Evolutionary conservation across 1,140 invertebrate genomes (phyloP), one percentile per base, ranked within the genome.

Genomic region (Heterodera carotae): DNA sequence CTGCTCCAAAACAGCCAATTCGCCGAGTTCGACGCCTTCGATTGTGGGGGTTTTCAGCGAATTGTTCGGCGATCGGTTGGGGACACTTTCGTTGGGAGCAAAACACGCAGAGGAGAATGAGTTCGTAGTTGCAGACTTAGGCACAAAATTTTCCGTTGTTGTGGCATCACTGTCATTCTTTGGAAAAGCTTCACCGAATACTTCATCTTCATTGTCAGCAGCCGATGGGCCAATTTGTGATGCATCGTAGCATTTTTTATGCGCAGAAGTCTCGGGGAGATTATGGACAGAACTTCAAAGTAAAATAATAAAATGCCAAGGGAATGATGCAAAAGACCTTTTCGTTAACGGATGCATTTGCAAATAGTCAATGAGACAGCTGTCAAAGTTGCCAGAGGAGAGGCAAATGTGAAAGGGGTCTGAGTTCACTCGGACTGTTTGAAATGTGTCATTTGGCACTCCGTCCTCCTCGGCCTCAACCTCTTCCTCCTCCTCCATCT

Each of bases 401-500:
- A 86, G 75, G n/a, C 72, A 82, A 64, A 86, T 87, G 64, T 83
- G 76, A 15, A 68, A 75, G 5, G 84, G 85, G 71, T 86, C 82
- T 2, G 77, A 56, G 56, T 84, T 74, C 22, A 87, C 73, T 25
- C 84, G 74, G 34, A 86, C 85, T 15, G 80, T 82, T 67, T 78
- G 82, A 31, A 39, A 53, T 48, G 36, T 81, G 18, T 56, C 33
- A 25, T 77, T 68, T 2, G 33, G 75, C 31, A 66, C 53, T 22
- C 71, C 76, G 64, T 56, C 82, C 36, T 83, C 78, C 36, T 79
- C 67, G n/a, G 62, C 64, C 34, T 36, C 78, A 33, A 43, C 48
- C 31, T 43, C 76, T 2, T 25, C 74, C 56, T 33, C 36, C n/a
- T 56, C 62, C 25, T 79, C 75, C n/a, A 48, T 0, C 22, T 34